Conservation (phyloP, 2,113 vertebrate genomes). For the Alouatta palliata region DNA sequence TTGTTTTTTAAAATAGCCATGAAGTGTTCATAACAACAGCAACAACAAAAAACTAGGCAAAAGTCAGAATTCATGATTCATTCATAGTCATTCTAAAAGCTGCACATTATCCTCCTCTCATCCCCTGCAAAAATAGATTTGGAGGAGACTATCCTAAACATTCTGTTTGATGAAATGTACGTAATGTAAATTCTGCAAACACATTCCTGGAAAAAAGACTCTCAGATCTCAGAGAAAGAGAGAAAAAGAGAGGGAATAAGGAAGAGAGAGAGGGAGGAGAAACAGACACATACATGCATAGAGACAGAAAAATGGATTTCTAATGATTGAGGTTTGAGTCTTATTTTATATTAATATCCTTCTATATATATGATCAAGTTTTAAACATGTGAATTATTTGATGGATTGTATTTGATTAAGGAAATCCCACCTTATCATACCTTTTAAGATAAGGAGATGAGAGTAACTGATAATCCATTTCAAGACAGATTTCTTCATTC, state of each 20-base stretch:
- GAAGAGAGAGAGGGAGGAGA: too few relatives aligned
- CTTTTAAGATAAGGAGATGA: neutral
- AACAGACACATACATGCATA: neutral
- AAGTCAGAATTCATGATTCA: slow-evolving; percentile 70
- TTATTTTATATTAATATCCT: neutral
- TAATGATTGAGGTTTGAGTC: neutral
- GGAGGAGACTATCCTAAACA: slow-evolving; percentile 60
- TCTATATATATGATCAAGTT: neutral
- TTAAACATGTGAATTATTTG: neutral
- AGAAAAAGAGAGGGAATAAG: neutral
- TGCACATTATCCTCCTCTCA: slow-evolving; percentile 44
- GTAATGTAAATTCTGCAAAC: slow-evolving; percentile 49
- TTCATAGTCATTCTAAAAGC: slow-evolving; percentile 49
- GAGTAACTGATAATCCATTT: neutral
- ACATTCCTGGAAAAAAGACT: slow-evolving; percentile 36
- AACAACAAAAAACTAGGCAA: neutral
- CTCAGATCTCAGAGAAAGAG: neutral
- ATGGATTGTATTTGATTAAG: neutral
- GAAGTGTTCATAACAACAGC: slow-evolving; percentile 61
- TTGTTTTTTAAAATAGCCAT: slow-evolving; percentile 47
- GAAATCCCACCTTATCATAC: slow-evolving; percentile 10
- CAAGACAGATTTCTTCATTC: neutral
- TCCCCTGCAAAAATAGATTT: slow-evolving; percentile 62
- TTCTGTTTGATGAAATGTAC: slow-evolving; percentile 52
- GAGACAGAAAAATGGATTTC: neutral